Evolutionary conservation across 2,888 invertebrate species (phyloP).

Genomic region (Zeuzera pyrina): DNA sequence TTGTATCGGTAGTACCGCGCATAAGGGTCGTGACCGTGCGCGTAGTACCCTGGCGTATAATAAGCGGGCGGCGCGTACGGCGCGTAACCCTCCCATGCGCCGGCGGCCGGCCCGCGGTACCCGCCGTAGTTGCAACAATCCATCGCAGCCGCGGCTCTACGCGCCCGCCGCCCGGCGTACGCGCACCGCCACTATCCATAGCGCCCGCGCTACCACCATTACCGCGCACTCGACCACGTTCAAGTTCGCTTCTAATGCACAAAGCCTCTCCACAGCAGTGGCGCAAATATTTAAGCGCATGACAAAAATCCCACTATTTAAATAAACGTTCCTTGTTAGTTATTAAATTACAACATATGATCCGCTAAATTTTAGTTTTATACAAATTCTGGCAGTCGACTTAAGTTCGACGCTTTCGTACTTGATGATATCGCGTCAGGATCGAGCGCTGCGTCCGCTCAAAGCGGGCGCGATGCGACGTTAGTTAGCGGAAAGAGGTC

Average conservation of each 20-base stretch:
- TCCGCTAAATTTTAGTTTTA: too few relatives aligned
- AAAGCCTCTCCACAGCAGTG: background rate
- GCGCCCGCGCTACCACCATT: conserved; percentile 37
- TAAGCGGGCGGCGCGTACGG: conserved; percentile 26
- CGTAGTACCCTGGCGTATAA: conserved; percentile 25
- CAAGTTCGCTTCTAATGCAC: background rate
- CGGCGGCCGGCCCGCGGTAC: conserved; percentile 47
- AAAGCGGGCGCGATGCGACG: conserved; percentile 61
- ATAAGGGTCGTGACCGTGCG: conserved; percentile 53
- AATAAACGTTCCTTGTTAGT: background rate
- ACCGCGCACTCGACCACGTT: conserved; percentile 10
- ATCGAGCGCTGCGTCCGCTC: conserved; percentile 61
- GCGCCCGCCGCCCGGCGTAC: conserved; percentile 46
- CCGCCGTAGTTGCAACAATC: conserved; percentile 70
- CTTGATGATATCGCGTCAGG: conserved; percentile 14
- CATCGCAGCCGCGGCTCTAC: conserved; percentile 44
- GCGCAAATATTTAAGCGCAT: conserved; percentile 3
- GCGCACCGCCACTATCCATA: conserved; percentile 35
- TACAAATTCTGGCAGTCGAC: too few relatives aligned
- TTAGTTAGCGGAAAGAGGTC: conserved; percentile 69
- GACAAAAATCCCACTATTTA: background rate
- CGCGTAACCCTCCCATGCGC: conserved; percentile 41
- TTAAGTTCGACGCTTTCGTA: background rate
- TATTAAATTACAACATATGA: background rate
- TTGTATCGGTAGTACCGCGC: conserved; percentile 63